phyloP scores from a whole-genome alignment of 2,113 vertebrate genomes.

The Mormyrus lacerda region DNA sequence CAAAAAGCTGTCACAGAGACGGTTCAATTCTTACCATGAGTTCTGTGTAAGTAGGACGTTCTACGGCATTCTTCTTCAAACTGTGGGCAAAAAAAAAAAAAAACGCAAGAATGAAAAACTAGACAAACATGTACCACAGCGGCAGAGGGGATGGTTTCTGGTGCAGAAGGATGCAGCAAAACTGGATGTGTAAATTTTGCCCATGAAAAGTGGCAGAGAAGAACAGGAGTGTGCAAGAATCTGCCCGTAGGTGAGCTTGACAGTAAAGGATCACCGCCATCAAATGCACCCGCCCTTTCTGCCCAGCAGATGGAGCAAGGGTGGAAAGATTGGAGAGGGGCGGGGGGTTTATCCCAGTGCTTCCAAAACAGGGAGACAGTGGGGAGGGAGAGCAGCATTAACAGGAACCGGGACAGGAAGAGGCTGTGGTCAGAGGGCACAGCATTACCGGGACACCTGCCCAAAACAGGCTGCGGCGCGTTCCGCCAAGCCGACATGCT shows the following conservation, averaged over 20 bases:
- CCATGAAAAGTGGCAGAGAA: not conserved
- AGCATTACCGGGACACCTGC: not conserved
- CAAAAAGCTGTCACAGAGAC: not conserved
- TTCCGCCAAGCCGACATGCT: not conserved
- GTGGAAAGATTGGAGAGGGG: not conserved
- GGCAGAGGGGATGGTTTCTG: not conserved
- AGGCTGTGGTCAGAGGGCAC: not conserved
- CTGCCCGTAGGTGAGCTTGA: not conserved
- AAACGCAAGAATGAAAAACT: not conserved
- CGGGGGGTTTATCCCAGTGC: not conserved
- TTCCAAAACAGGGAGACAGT: not conserved
- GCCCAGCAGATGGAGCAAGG: not conserved
- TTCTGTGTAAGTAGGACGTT: constrained; percentile 90
- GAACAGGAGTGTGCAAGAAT: not conserved
- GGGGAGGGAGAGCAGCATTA: not conserved
- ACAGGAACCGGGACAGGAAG: not conserved
- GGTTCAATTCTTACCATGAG: constrained; percentile 78
- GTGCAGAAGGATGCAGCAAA: not conserved
- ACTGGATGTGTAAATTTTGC: not conserved
- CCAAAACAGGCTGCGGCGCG: not conserved
- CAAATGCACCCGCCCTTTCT: not conserved
- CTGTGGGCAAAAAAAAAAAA: constrained; percentile 51
- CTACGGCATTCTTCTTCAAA: constrained; percentile 98
- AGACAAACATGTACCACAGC: not conserved
- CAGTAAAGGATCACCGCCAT: not conserved